These are phyloP conservation scores for Lepidurus arcticus DNA, from an alignment of 1,140 invertebrate species.

Conservation along the genomic window DNA sequence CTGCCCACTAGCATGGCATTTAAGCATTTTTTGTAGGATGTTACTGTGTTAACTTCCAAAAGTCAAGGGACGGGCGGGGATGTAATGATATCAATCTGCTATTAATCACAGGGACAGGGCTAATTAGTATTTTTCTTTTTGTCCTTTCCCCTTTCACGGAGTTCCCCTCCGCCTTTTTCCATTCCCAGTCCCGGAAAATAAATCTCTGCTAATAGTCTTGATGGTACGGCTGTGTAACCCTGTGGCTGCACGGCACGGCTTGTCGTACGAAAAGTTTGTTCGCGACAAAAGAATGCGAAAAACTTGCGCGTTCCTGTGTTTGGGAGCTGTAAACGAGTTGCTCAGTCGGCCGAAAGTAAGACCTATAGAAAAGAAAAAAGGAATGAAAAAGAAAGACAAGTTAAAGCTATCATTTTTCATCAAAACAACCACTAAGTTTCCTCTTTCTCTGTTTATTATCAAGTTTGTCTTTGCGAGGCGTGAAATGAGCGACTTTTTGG, in stretches of 20 bases:
- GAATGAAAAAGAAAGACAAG: neutral
- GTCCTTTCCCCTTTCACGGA: neutral
- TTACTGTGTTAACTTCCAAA: neutral
- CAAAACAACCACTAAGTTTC: neutral
- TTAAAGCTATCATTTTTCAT: slow-evolving; percentile 3
- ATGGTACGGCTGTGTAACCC: neutral
- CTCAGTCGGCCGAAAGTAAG: neutral
- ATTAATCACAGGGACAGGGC: slow-evolving; percentile 12
- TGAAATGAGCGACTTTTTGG: neutral
- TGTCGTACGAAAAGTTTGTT: too few species aligned
- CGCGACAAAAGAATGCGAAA: too few species aligned
- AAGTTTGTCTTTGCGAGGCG: neutral
- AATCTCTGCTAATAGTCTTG: neutral
- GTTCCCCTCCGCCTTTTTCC: neutral
- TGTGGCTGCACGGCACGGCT: too few species aligned
- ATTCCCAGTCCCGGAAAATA: neutral
- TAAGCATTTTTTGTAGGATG: neutral
- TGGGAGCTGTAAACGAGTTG: too few species aligned
- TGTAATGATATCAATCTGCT: slow-evolving; percentile 12
- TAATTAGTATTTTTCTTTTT: neutral
- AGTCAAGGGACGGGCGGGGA: neutral
- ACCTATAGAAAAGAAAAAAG: neutral
- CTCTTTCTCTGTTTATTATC: neutral
- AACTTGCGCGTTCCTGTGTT: too few species aligned
- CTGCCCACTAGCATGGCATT: neutral